These are phyloP conservation scores for Hydrochoerus hydrochaeris DNA, from an alignment of 2,113 vertebrate species.

Conservation along the genomic window DNA sequence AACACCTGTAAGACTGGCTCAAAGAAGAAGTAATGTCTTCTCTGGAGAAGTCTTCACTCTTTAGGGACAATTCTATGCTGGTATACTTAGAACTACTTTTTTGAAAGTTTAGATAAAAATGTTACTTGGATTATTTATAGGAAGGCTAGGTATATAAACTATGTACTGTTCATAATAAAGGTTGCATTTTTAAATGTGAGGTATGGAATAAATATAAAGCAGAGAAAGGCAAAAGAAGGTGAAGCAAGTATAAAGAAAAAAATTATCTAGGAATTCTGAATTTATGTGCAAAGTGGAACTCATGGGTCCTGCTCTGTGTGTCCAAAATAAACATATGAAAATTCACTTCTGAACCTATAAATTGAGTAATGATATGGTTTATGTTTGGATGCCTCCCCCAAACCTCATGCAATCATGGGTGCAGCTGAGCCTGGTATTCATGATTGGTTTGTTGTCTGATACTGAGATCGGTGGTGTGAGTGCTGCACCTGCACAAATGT, in stretches of 20 bases:
- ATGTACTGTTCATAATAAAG: background rate
- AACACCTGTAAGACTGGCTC: background rate
- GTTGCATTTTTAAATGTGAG: background rate
- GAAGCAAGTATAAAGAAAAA: background rate
- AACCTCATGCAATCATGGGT: too few species aligned
- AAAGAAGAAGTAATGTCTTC: background rate
- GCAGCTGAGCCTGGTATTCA: too few species aligned
- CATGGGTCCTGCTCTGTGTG: background rate
- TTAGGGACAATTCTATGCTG: background rate
- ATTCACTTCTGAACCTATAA: background rate
- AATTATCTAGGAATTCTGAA: background rate
- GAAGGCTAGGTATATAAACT: background rate
- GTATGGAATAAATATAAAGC: background rate
- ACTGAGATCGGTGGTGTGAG: too few species aligned
- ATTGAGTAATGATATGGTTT: background rate
- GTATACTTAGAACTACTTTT: background rate
- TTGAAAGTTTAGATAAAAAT: background rate
- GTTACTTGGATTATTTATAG: background rate
- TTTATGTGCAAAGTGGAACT: background rate
- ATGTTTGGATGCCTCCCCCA: too few species aligned
- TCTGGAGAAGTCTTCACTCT: background rate
- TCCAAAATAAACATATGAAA: background rate
- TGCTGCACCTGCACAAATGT: too few species aligned
- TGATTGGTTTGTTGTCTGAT: too few species aligned
- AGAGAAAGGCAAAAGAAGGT: background rate